Percentiles rank a stretch among this genome's conserved stretches.
These are phyloP conservation scores for Stenolophus ochropezus DNA, from an alignment of 2,888 invertebrate species.

Conservation along the genomic window DNA sequence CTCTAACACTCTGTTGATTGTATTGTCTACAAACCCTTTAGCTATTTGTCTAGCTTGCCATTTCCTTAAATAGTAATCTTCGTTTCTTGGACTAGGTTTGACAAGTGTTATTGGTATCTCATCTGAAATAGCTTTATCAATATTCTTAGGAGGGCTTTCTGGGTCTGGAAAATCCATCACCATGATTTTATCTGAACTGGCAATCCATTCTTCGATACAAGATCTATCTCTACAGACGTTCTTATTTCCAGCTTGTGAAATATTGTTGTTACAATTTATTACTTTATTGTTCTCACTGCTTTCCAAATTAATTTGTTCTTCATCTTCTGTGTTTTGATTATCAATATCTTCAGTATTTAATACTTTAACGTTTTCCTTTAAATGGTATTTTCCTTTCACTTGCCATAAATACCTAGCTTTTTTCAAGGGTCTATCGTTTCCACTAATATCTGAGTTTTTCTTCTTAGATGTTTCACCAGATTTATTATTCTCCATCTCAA, in stretches of 20 bases:
- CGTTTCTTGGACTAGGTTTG: conserved; percentile 66
- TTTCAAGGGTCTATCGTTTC: conserved; percentile 78
- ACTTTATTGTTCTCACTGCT: conserved; percentile 63
- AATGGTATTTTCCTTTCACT: conserved; percentile 79
- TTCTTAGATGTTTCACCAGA: conserved; percentile 74
- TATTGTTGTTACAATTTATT: conserved; percentile 61
- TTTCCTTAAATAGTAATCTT: conserved; percentile 71
- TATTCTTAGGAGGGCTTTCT: conserved; percentile 61
- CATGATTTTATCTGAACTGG: conserved; percentile 63
- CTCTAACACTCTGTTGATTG: conserved; percentile 81
- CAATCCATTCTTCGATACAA: conserved; percentile 67
- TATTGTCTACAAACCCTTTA: conserved; percentile 81
- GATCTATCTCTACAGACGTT: conserved; percentile 64
- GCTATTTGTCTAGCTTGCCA: conserved; percentile 83
- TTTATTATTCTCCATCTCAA: conserved; percentile 64
- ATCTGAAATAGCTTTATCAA: conserved; percentile 64
- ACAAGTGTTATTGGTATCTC: conserved; percentile 69
- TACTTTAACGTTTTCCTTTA: conserved; percentile 75
- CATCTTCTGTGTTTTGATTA: conserved; percentile 66
- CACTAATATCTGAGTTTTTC: conserved; percentile 73
- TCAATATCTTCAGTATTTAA: conserved; percentile 37
- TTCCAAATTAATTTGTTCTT: background rate
- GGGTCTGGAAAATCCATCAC: conserved; percentile 63
- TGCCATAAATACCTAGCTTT: conserved; percentile 82
- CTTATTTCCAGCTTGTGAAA: conserved; percentile 56